Evolutionary conservation across 2,113 vertebrate genomes (phyloP), one percentile per base, ranked within the genome.

Genomic region (Haplochromis vanheusdeni): DNA sequence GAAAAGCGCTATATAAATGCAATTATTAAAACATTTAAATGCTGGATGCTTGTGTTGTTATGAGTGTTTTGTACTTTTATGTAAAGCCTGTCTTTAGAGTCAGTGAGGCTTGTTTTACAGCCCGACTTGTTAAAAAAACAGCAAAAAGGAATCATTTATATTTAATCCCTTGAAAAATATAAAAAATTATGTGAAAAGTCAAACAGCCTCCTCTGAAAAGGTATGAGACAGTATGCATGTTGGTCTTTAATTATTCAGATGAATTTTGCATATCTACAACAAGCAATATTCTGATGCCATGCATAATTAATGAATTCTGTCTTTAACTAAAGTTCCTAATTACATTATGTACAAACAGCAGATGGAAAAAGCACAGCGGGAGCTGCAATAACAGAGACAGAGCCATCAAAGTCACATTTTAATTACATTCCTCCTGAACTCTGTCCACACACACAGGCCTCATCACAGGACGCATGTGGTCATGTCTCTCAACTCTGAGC

Each of bases 251-350:
- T 89, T 92, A 87, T 92, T 87, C 58, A 89, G 12, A 33, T 56
- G 3, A 7, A 21, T 37, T 60, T 82, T 82, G 35, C 82, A 84
- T 84, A 83, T 86, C 51, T 82, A 47, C 28, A 84, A 55, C 70
- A 51, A 84, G 54, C 54, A 79, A 40, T 86, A 86, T 89, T 88
- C 88, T 37, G 35, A 51, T 55, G 3, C 2, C 21, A 82, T 88
- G 68, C 60, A 90, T 92, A 89, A 94, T 90, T 85, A 91, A 93
- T 91, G 40, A 55, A 28, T 80, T 23, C 55, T 73, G 84, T 89
- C 89, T 91, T 94, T 91, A 92, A 92, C 85, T 81, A 90, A 83
- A 90, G 89, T 55, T 91, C 79, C 80, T 91, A 85, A 91, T 91
- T 82, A 89, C 56, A 86, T 90, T 89, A 73, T 73, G 80, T 80